A percentile compares a stretch with the other conserved stretches of the same genome.
Evolutionary conservation across 2,888 invertebrate species (phyloP).

Genomic region (Cryptophagus acutangulus): DNA sequence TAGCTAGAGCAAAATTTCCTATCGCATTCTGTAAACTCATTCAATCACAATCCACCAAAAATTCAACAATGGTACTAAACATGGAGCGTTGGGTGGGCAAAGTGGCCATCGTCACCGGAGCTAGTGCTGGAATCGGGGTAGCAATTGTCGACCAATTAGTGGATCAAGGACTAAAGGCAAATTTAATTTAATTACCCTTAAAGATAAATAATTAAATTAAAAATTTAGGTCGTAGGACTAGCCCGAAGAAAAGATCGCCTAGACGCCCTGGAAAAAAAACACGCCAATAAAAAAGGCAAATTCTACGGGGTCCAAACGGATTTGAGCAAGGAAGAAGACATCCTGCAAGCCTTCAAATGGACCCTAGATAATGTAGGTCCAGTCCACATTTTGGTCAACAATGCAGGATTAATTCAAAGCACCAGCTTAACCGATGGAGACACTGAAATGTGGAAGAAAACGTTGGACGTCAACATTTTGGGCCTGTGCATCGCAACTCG

Average conservation of each 20-base stretch:
- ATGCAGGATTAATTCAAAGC: constrained; percentile 16
- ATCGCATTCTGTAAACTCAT: too few species aligned
- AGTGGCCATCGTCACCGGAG: too few species aligned
- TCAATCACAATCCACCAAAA: too few species aligned
- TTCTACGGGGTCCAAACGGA: constrained; percentile 16
- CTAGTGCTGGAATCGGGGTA: too few species aligned
- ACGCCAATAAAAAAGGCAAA: constrained; percentile 8
- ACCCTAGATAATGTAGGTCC: constrained; percentile 21
- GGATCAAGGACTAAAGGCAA: too few species aligned
- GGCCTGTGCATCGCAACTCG: constrained; percentile 27
- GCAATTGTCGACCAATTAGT: too few species aligned
- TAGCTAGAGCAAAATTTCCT: too few species aligned
- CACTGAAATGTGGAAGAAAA: constrained; percentile 27
- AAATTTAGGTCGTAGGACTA: constrained; percentile 10
- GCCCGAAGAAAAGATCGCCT: constrained; percentile 3
- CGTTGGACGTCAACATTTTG: constrained; percentile 32
- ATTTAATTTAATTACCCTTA: too few species aligned
- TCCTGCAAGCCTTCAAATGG: constrained; percentile 21
- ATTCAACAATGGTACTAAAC: too few species aligned
- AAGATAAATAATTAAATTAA: too few species aligned
- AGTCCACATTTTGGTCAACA: constrained; percentile 22
- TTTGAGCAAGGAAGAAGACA: constrained; percentile 18
- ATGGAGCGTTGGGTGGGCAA: too few species aligned
- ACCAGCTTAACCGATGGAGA: constrained; percentile 25
- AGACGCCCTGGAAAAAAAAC: constrained; percentile 4